These are phyloP conservation scores for Sarcophaga subvicina DNA, from an alignment of 2,888 invertebrate species.

Conservation along the genomic window DNA sequence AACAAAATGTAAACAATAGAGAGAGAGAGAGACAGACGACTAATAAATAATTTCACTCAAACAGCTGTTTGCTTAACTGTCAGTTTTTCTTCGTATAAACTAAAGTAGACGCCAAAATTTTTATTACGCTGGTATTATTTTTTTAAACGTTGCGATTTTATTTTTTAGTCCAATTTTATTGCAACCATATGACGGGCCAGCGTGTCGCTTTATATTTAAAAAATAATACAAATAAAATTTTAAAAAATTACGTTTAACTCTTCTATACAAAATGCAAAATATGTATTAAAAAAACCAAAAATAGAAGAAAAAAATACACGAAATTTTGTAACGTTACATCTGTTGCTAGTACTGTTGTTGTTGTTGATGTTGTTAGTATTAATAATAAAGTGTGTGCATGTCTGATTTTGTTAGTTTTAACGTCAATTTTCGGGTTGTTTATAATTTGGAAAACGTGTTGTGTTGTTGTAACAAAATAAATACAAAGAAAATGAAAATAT, in stretches of 20 bases:
- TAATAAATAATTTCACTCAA: slow-evolving; percentile 3
- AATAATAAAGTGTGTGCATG: not conserved
- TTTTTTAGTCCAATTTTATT: slow-evolving; percentile 63
- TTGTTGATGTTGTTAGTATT: not conserved
- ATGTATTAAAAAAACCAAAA: slow-evolving; percentile 12
- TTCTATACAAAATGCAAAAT: slow-evolving; percentile 6
- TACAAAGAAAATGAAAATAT: not conserved
- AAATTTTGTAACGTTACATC: not conserved
- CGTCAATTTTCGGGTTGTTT: slow-evolving; percentile 15
- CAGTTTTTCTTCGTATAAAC: slow-evolving; percentile 17
- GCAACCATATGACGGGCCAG: slow-evolving; percentile 61
- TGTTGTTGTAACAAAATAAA: too few species aligned
- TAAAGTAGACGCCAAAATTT: slow-evolving; percentile 1
- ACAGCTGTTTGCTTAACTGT: slow-evolving; percentile 53
- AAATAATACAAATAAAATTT: slow-evolving; percentile 4
- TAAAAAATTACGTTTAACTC: not conserved
- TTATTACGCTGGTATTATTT: slow-evolving; percentile 28
- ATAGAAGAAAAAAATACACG: slow-evolving; percentile 1
- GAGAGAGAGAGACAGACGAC: not conserved
- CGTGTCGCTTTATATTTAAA: slow-evolving; percentile 44
- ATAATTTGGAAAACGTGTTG: too few species aligned
- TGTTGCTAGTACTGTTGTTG: slow-evolving; percentile 21
- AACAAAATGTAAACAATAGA: not conserved
- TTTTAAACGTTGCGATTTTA: slow-evolving; percentile 30
- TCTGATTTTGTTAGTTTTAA: not conserved